Base-by-base conservation (phyloP, 2,113 vertebrate genomes). In the Phainopepla nitens region DNA sequence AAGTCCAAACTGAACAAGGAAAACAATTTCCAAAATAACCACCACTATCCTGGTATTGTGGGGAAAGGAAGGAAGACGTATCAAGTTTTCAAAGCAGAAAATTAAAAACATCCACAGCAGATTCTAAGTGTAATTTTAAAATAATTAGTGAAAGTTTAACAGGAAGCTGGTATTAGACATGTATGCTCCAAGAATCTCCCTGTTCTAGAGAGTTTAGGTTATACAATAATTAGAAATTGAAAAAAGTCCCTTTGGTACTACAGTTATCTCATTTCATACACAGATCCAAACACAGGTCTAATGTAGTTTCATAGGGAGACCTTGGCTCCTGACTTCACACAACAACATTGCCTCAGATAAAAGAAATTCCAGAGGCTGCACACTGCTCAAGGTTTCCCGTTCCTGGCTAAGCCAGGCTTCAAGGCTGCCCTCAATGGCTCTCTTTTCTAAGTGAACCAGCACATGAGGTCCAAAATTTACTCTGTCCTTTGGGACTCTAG, bases 301-400 rank as follows among this genome's bases (percentile, higher is more conserved):
- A 83, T 28, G 23, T 13, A 68, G 33, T 35, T 82, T 65, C 78
- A 49, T 23, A 77, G 1, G 7, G 25, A 75, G 68, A 90, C 58
- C 76, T 54, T 83, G 79, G 36, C 90, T 89, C 42, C 83, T 87
- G 66, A 84, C 78, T 83, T 90, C 85, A 94, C 31, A 44, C 56
- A 64, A 84, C 44, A 62, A 44, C 51, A 54, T 31, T 45, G 64
- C 61, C 79, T 78, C 49, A 68, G 60, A 87, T 88, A 80, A 78
- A 93, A 92, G 39, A 89, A 93, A 91, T 78, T 83, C 71, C 90
- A 94, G 56, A 89, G 76, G 36, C 49, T 86, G 24, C 15, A 73
- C 65, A 68, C 56, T 66, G 58, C 58, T 93, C 82, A 93, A 96
- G 85, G 79, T 62, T 83, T 68, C 39, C 49, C 14, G 21, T 70